phyloP scores from a whole-genome alignment of 2,113 vertebrate species.

The Oncorhynchus masou region DNA sequence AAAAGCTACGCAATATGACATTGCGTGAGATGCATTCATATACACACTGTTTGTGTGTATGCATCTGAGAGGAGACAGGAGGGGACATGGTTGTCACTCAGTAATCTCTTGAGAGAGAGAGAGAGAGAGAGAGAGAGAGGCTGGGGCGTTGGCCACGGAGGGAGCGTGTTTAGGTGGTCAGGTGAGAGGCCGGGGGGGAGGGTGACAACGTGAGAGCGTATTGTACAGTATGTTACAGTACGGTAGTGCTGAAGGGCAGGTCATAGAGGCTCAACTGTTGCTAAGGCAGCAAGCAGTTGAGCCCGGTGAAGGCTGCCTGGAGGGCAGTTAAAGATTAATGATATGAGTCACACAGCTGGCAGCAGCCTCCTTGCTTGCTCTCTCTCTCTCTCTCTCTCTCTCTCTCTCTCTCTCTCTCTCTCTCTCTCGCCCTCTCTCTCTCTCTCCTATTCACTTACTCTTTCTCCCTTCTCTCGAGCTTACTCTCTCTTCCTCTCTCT shows the following conservation, averaged over 20 bases:
- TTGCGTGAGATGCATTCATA: too few species aligned
- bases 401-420: neutral
- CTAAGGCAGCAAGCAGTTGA: constrained; percentile 6
- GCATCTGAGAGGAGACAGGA: too few species aligned
- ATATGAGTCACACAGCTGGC: constrained; percentile 52
- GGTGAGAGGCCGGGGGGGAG: neutral
- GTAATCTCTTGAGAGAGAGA: neutral
- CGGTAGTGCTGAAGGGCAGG: neutral
- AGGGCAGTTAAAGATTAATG: constrained; percentile 44
- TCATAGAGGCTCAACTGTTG: too few species aligned
- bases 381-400: neutral
- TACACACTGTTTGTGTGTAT: too few species aligned
- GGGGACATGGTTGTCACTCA: too few species aligned
- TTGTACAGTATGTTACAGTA: neutral
- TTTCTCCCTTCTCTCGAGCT: too few species aligned
- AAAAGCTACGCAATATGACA: too few species aligned
- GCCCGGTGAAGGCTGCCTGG: constrained; percentile 30
- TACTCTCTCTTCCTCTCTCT: too few species aligned
- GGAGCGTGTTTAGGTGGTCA: neutral
- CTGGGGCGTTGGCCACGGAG: neutral
- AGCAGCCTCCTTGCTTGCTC: constrained; percentile 15
- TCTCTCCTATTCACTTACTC: neutral
- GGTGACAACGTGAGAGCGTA: constrained; percentile 1
- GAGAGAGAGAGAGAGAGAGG: neutral
- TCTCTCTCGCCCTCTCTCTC: constrained; percentile 6